phyloP scores from a whole-genome alignment of 1,140 invertebrate genomes.

The silkworm (Bombyx mori) region ASM3026992v2 NC_085110.1:14645501-14646000 shows the following conservation, averaged over 20 bases:
- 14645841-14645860: conserved; percentile 7
- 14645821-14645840: conserved; percentile 9
- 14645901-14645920: neutral
- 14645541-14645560: conserved; percentile 3
- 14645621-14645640: conserved; percentile 20
- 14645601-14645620: conserved; percentile 5
- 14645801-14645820: conserved; percentile 9
- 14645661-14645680: conserved; percentile 24
- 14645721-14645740: conserved; percentile 19
- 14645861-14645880: conserved; percentile 17
- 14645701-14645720: conserved; percentile 18
- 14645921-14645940: too few species aligned
- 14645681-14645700: conserved; percentile 20
- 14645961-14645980: too few species aligned
- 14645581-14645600: conserved; percentile 6
- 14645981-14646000: too few species aligned
- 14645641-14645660: conserved; percentile 25
- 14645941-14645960: too few species aligned
- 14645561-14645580: conserved; percentile 8
- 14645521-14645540: conserved; percentile 2
- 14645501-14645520: neutral
- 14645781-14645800: conserved; percentile 13
- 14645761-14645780: conserved; percentile 13
- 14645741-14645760: conserved; percentile 22
- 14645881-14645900: conserved; percentile 13